Evolutionary conservation across 2,113 vertebrate genomes (phyloP).

Genomic region (Trochalopteron elliotii): DNA sequence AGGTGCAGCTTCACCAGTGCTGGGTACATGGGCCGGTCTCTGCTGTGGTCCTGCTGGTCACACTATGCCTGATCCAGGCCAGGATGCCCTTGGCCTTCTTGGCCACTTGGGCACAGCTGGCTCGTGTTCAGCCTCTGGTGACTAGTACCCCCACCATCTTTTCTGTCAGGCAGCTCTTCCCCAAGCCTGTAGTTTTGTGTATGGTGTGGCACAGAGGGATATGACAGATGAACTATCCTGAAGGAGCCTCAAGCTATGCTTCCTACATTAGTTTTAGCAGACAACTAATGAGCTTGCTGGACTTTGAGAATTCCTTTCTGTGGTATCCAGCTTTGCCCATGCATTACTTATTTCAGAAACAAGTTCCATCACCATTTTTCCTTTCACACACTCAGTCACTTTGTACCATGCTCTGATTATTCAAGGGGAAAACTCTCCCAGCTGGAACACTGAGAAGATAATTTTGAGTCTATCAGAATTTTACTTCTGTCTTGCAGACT

Average conservation of each 20-base stretch:
- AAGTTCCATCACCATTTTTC: neutral
- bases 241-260: neutral
- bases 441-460: neutral
- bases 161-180: neutral
- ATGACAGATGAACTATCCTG: neutral
- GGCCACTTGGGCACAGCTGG: neutral
- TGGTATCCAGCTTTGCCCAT: neutral
- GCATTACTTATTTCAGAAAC: neutral
- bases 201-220: neutral
- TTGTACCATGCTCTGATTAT: neutral
- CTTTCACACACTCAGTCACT: neutral
- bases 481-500: neutral
- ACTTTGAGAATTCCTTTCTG: neutral
- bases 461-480: neutral
- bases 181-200: neutral
- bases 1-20: fast-evolving
- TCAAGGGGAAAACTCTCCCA: neutral
- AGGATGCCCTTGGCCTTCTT: neutral
- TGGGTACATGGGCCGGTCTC: neutral
- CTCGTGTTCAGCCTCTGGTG: neutral
- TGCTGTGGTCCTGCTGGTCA: neutral
- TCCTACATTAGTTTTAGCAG: neutral
- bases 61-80: neutral
- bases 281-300: neutral
- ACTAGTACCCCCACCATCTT: neutral